Percentiles rank a stretch among this genome's conserved stretches.
phyloP scores from a whole-genome alignment of 2,797 vertebrate genomes.

The Champsocephalus esox region DNA sequence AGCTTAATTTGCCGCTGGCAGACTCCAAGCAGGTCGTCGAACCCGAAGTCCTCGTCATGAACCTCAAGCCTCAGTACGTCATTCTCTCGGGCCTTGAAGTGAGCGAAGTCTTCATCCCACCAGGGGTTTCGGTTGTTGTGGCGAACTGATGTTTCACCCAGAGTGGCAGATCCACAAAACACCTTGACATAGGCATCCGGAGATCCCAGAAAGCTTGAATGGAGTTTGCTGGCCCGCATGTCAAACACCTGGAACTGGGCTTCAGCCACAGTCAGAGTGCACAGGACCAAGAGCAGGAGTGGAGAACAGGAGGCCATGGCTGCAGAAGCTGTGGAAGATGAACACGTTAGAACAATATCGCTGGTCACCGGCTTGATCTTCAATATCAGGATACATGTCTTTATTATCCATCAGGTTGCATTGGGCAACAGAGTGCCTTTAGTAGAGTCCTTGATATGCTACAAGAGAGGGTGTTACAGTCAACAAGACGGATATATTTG shows the following conservation, averaged over 20 bases:
- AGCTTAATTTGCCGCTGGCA: no score
- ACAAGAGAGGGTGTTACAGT: no score
- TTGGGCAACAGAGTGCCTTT: no score
- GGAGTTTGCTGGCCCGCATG: slow-evolving; percentile 46
- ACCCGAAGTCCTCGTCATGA: slow-evolving; percentile 12
- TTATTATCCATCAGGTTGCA: no score
- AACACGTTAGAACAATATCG: background rate
- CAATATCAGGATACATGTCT: no score
- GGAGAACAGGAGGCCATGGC: slow-evolving; percentile 23
- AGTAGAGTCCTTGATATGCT: no score
- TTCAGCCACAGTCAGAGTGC: background rate
- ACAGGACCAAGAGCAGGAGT: slow-evolving; percentile 44
- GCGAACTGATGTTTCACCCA: slow-evolving; percentile 53
- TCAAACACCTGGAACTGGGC: slow-evolving; percentile 48
- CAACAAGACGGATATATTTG: no score
- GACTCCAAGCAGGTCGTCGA: slow-evolving; percentile 26
- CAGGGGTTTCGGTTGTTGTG: slow-evolving; percentile 34
- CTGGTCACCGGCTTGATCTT: no score
- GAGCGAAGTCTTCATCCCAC: slow-evolving; percentile 60
- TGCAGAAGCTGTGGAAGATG: no score
- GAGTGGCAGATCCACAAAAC: background rate
- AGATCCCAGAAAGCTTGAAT: background rate
- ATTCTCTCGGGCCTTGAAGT: background rate
- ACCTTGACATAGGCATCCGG: slow-evolving; percentile 61
- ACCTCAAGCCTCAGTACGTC: slow-evolving; percentile 57